Evolutionary conservation across 1,140 invertebrate genomes (phyloP).

Genomic region (Meloidogyne floridensis): DNA sequence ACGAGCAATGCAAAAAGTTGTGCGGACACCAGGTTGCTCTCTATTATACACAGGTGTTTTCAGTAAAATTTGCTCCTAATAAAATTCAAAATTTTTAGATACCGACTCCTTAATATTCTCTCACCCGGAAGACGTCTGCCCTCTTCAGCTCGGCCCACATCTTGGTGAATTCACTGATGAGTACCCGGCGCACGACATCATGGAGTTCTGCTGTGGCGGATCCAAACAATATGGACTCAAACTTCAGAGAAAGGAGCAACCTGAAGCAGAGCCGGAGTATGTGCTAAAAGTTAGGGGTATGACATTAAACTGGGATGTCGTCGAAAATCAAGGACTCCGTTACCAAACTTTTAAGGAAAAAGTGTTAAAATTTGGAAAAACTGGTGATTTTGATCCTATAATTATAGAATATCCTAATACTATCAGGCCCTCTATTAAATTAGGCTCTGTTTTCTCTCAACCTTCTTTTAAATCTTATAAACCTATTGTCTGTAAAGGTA

Average conservation of each 20-base stretch:
- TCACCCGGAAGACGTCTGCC: background rate
- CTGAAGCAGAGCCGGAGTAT: background rate
- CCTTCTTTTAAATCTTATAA: too few relatives aligned
- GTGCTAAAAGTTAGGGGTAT: constrained; percentile 1
- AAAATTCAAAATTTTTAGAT: background rate
- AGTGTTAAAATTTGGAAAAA: background rate
- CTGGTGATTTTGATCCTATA: background rate
- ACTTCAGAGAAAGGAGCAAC: background rate
- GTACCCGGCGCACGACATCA: constrained; percentile 7
- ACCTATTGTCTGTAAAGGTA: too few relatives aligned
- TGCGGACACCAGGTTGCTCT: background rate
- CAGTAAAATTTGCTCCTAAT: background rate
- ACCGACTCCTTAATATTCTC: background rate
- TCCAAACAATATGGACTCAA: constrained; percentile 14
- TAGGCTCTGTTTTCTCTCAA: background rate
- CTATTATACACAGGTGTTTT: background rate
- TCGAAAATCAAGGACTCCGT: background rate
- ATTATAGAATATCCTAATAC: background rate
- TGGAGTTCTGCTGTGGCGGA: constrained; percentile 5
- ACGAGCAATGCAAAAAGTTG: background rate
- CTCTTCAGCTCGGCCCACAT: background rate
- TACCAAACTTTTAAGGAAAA: constrained; percentile 3
- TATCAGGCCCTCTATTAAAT: background rate
- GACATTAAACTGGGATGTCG: background rate
- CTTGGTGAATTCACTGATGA: constrained; percentile 14